Percentiles rank a stretch among this genome's conserved stretches.
phyloP scores from a whole-genome alignment of 1,140 invertebrate species.

The Muscidifurax raptorellus region DNA sequence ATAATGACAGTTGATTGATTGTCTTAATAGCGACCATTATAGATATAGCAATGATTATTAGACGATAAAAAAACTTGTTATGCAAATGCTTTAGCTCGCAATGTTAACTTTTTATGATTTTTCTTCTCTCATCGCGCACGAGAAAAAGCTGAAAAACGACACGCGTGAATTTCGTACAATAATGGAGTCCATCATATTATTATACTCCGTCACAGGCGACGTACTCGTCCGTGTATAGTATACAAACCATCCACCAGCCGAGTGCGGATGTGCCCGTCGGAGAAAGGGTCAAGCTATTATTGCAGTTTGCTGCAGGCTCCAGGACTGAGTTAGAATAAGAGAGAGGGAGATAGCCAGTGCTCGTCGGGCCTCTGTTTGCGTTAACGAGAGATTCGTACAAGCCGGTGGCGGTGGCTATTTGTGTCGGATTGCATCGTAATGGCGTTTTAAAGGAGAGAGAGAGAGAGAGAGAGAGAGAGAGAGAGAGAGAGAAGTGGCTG shows the following conservation, averaged over 20 bases:
- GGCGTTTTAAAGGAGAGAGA: constrained; percentile 33
- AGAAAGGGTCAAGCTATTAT: constrained; percentile 13
- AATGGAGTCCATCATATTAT: neutral
- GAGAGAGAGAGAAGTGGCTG: neutral
- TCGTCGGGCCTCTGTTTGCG: constrained; percentile 27
- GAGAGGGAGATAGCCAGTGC: neutral
- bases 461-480: too few species aligned
- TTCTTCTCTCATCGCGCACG: too few species aligned
- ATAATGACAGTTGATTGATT: too few species aligned
- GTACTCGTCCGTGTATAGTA: neutral
- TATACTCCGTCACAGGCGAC: neutral
- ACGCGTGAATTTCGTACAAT: neutral
- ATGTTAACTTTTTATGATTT: neutral
- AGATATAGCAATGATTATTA: too few species aligned
- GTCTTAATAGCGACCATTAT: too few species aligned
- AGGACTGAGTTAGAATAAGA: neutral
- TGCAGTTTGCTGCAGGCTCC: neutral
- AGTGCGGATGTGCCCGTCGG: neutral
- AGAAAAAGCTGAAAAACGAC: neutral
- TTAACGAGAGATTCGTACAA: constrained; percentile 51
- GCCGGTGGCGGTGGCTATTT: constrained; percentile 37
- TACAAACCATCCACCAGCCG: neutral
- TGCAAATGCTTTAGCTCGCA: too few species aligned
- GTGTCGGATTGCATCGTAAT: constrained; percentile 52
- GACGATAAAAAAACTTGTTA: too few species aligned